phyloP scores from a whole-genome alignment of 2,797 vertebrate genomes.

The Hipposideros larvatus region DNA sequence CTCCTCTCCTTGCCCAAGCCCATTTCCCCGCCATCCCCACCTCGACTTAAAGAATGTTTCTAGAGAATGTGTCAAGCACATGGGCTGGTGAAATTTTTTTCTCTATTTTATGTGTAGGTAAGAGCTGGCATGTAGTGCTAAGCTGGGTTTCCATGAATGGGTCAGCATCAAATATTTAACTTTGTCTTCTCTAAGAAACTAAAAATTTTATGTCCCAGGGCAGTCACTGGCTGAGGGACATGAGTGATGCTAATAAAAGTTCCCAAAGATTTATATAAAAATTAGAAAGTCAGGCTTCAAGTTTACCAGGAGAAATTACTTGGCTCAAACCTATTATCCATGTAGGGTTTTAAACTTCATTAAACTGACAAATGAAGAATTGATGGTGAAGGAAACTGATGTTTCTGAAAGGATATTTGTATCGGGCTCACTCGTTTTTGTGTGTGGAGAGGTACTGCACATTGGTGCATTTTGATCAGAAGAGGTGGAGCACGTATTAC shows the following conservation, averaged over 20 bases:
- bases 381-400: neutral
- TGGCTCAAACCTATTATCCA: neutral
- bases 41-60: neutral
- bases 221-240: neutral
- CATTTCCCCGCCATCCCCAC: neutral
- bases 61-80: neutral
- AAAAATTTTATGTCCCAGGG: neutral
- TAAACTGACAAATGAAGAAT: neutral
- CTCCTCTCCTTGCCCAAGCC: neutral
- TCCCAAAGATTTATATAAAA: neutral
- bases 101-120: neutral
- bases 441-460: neutral
- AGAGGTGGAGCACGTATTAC: neutral
- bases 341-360: constrained; percentile 1
- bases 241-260: neutral
- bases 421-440: neutral
- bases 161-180: constrained; percentile 2
- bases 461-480: neutral
- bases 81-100: neutral
- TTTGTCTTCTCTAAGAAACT: neutral
- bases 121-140: neutral
- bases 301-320: neutral
- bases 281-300: neutral
- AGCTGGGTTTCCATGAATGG: neutral
- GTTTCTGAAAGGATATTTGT: neutral